phyloP scores from a whole-genome alignment of 2,113 vertebrate genomes.

The Pelobates fuscus region DNA sequence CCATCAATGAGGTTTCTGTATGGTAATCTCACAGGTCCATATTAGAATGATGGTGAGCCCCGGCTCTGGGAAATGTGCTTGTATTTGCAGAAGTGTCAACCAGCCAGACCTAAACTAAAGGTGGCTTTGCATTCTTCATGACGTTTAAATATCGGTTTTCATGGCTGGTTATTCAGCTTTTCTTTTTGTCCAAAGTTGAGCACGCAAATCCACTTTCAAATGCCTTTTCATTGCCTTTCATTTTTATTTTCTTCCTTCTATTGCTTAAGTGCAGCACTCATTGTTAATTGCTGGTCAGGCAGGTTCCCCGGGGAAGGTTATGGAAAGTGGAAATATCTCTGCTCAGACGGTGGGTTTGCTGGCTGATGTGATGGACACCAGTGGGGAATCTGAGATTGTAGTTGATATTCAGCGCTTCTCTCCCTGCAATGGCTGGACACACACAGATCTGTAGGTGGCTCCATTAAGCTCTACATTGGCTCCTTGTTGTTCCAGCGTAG shows the following conservation, averaged over 20 bases:
- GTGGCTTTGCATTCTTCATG: no score
- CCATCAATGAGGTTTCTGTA: no score
- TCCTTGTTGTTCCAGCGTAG: slow-evolving; percentile 87
- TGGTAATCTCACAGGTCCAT: no score
- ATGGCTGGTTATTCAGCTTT: no score
- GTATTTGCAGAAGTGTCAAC: no score
- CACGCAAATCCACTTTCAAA: not conserved
- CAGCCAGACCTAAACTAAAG: no score
- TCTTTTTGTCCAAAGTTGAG: no score
- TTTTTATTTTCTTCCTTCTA: slow-evolving; percentile 8
- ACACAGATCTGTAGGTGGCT: slow-evolving; percentile 97
- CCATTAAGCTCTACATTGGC: slow-evolving; percentile 96
- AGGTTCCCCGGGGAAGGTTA: slow-evolving; percentile 85
- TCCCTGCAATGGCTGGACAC: no score
- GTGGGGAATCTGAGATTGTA: slow-evolving; percentile 89
- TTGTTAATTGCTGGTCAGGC: slow-evolving; percentile 86
- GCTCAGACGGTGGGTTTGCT: slow-evolving; percentile 85
- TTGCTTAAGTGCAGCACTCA: slow-evolving; percentile 64
- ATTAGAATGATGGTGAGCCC: no score
- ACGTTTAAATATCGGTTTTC: no score
- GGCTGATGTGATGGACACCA: slow-evolving; percentile 73
- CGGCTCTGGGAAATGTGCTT: no score
- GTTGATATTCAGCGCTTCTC: no score
- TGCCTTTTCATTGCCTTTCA: not conserved
- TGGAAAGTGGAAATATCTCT: slow-evolving; percentile 81